Conservation (phyloP, 2,113 vertebrate species). For the Meles meles region DNA sequence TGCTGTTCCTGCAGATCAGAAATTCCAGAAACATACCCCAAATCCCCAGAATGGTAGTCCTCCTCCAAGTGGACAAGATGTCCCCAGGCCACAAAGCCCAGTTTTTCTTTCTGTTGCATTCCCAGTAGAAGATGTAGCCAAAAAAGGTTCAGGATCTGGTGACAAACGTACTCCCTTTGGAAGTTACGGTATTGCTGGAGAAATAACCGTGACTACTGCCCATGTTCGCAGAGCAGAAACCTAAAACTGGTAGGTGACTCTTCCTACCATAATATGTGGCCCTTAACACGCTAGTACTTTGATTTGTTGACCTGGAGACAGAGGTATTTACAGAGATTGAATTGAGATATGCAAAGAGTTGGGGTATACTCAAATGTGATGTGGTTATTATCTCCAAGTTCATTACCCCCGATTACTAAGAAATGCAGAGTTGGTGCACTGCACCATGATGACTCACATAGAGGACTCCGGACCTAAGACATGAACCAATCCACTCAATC, state of each 20-base stretch:
- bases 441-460: no score
- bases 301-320: background rate
- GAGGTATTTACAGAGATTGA: background rate
- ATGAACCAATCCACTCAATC: background rate
- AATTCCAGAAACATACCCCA: constrained; percentile 41
- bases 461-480: background rate
- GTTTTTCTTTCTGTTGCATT: constrained; percentile 70
- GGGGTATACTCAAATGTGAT: background rate
- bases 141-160: constrained; percentile 64
- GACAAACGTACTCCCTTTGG: constrained; percentile 59
- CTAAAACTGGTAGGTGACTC: constrained; percentile 28
- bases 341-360: background rate
- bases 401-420: background rate
- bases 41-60: constrained; percentile 27
- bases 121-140: constrained; percentile 71
- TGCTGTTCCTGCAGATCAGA: constrained; percentile 69
- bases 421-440: background rate
- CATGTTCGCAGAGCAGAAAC: constrained; percentile 51
- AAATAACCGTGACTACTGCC: constrained; percentile 54
- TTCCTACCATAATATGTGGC: background rate
- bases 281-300: background rate
- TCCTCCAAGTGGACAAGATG: constrained; percentile 58
- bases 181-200: constrained; percentile 59
- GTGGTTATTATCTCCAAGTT: background rate
- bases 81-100: constrained; percentile 17